Evolutionary conservation across 2,888 invertebrate genomes (phyloP).

Genomic region (Sisyra terminalis): DNA sequence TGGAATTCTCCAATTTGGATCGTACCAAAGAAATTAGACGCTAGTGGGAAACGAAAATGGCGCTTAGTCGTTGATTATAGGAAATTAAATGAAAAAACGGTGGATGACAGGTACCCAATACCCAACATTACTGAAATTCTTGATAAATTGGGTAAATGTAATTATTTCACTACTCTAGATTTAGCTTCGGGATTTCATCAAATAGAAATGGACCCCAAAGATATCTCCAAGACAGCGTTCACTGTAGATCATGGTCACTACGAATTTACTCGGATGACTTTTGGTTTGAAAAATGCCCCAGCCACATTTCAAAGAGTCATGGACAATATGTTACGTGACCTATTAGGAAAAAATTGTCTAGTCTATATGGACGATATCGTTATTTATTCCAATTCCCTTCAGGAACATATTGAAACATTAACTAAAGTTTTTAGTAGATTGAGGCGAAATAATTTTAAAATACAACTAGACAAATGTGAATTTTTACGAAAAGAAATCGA

Average conservation of each 20-base stretch:
- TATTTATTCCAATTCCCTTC: no score
- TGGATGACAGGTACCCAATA: slow-evolving; percentile 13
- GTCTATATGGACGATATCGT: no score
- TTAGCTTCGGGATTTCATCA: no score
- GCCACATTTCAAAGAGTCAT: slow-evolving; percentile 15
- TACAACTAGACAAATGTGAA: no score
- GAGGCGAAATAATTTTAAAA: slow-evolving; percentile 14
- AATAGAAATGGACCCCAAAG: no score
- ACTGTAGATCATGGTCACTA: slow-evolving; percentile 12
- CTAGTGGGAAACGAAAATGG: slow-evolving; percentile 16
- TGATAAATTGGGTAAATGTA: no score
- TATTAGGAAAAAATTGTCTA: no score
- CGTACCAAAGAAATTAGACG: slow-evolving; percentile 20
- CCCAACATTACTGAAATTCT: slow-evolving; percentile 18
- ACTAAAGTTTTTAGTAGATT: slow-evolving; percentile 14
- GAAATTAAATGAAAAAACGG: slow-evolving; percentile 14
- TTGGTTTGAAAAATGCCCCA: slow-evolving; percentile 12
- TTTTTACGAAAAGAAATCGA: no score
- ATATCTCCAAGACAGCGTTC: slow-evolving; percentile 16
- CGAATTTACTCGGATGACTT: slow-evolving; percentile 14
- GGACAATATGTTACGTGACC: slow-evolving; percentile 13
- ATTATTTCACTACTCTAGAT: no score
- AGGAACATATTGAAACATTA: slow-evolving; percentile 16
- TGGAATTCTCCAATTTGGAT: slow-evolving; percentile 16
- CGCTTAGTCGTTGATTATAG: slow-evolving; percentile 14